These are phyloP conservation scores for Collichthys lucidus DNA, from an alignment of 2,113 vertebrate species.

Conservation along the genomic window DNA sequence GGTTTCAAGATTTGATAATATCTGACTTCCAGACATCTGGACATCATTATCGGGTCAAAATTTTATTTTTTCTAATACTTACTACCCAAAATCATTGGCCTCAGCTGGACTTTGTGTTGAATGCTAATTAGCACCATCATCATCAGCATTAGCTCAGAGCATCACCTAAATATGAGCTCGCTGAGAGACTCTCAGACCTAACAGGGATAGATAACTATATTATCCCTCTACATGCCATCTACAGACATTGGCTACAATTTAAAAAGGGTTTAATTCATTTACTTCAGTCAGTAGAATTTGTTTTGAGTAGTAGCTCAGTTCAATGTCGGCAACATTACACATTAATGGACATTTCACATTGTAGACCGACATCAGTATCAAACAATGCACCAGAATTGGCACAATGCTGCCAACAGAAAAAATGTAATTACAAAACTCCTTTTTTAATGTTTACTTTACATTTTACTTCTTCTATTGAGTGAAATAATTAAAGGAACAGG, in stretches of 20 bases:
- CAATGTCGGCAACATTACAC: not conserved
- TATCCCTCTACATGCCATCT: too few relatives aligned
- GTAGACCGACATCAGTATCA: not conserved
- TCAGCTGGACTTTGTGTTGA: not conserved
- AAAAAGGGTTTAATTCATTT: not conserved
- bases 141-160: slow-evolving; percentile 1
- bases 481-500: slow-evolving; percentile 2
- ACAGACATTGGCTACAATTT: not conserved
- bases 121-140: not conserved
- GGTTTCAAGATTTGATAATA: too few relatives aligned
- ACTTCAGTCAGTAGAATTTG: not conserved
- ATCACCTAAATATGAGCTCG: not conserved
- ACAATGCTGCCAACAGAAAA: not conserved
- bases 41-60: too few relatives aligned
- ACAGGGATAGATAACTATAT: not conserved
- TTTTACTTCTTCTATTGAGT: not conserved
- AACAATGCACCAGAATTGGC: not conserved
- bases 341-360: not conserved
- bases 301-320: not conserved
- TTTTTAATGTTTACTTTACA: not conserved
- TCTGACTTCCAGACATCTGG: too few relatives aligned
- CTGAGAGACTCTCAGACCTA: not conserved
- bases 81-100: not conserved
- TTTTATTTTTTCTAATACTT: too few relatives aligned
- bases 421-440: too few relatives aligned